Base-by-base conservation (phyloP, 2,113 vertebrate species). In the Felis chaus region DNA sequence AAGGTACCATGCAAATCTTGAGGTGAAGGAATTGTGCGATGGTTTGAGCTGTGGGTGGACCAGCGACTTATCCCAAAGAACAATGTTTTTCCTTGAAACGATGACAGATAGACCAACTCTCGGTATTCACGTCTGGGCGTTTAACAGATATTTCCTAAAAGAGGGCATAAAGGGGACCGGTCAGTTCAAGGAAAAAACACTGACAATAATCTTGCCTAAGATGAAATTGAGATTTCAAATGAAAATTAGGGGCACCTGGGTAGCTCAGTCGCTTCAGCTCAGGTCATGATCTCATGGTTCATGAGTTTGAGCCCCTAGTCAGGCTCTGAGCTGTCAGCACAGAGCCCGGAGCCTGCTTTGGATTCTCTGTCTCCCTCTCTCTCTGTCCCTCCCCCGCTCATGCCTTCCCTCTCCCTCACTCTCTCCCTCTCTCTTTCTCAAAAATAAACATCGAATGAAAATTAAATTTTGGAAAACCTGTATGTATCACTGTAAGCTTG, bases 181-280 rank as follows among this genome's bases (percentile, higher is more conserved):
- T 89, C 65, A 78, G 9, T 87, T 86, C 63, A 45, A 73, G 48
- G 48, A 86, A 91, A 83, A 74, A 53, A 92, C 45, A 48, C 83
- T 45, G 92, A 81, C 48, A 66, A 66, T 80, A 65, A 63, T 93
- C 55, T 94, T 80, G 31, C 31, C 63, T 76, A 45, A 45, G 50
- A 71, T 65, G 81, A 96, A 93, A 91, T 25, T 53, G 63, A 96
- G 25, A 73, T 88, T 93, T 97, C 50, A 80, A 95, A 66, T 68
- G 81, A 95, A 96, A 87, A 97, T 87, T 68, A 55, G 57, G 57
- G 8, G 57, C 57, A 23, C 57, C 57, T 61, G 57, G 57, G 57
- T 61, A 61, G 21, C 8, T 7, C 57, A 23, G 21, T 61, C 7
- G 7, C 21, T 61, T 61, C 57, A 21, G 21, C 57, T 61, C 57